Conservation (phyloP, 2,888 invertebrate species). For the Pimpla rufipes region DNA sequence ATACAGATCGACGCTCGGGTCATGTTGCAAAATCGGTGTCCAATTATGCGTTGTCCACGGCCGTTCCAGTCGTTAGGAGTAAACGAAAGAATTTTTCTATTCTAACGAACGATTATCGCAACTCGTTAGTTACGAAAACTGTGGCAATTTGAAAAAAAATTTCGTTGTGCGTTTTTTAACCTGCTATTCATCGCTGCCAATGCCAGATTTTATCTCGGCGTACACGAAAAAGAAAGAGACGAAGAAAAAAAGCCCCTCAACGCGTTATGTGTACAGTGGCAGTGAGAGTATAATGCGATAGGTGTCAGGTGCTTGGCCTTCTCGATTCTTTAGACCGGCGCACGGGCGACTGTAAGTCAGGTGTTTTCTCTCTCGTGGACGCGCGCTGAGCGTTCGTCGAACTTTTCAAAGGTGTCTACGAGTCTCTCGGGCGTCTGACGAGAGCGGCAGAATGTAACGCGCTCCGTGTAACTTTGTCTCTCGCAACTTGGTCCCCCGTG, state of each 20-base stretch:
- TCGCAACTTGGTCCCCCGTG: not conserved
- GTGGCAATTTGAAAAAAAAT: too few species aligned
- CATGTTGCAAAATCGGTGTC: too few species aligned
- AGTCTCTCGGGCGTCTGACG: constrained; percentile 5
- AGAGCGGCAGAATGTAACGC: not conserved
- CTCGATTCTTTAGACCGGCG: not conserved
- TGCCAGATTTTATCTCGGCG: not conserved
- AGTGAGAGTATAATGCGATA: not conserved
- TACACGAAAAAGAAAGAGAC: too few species aligned
- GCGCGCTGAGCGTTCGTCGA: not conserved
- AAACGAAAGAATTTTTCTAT: too few species aligned
- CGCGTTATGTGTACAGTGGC: not conserved
- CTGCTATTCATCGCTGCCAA: not conserved
- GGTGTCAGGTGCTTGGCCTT: not conserved
- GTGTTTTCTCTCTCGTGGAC: not conserved
- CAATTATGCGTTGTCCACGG: too few species aligned
- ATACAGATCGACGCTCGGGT: too few species aligned
- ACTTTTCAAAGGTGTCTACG: not conserved
- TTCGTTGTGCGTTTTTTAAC: not conserved
- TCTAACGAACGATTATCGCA: too few species aligned
- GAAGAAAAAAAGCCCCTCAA: not conserved
- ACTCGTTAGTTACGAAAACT: too few species aligned
- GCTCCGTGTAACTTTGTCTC: constrained; percentile 1
- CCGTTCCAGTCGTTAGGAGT: too few species aligned
- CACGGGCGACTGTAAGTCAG: not conserved